Conservation (phyloP, 2,113 vertebrate genomes). For the Mungos mungo region DNA sequence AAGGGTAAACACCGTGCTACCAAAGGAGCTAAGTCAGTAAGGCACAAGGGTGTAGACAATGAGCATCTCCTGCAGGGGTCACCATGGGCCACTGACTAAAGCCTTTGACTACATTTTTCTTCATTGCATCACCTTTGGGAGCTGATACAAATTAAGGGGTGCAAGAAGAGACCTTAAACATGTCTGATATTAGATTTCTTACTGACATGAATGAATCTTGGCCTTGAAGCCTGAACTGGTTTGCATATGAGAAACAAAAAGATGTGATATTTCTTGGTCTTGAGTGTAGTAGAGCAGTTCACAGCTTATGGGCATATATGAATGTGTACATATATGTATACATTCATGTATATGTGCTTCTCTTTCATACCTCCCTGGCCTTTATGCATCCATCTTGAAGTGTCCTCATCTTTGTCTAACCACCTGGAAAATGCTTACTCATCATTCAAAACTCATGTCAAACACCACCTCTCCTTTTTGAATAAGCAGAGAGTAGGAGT, state of each 20-base stretch:
- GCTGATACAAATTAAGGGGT: background rate
- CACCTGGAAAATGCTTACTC: constrained; percentile 20
- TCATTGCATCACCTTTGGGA: background rate
- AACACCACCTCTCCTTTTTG: constrained; percentile 22
- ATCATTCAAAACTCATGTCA: constrained; percentile 41
- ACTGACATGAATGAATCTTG: background rate
- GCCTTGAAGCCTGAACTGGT: background rate
- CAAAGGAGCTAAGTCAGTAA: background rate
- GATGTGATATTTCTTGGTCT: constrained; percentile 15
- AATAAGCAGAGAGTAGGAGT: constrained; percentile 30
- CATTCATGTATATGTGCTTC: background rate
- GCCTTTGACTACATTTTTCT: background rate
- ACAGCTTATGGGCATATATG: background rate
- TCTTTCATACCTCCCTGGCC: background rate
- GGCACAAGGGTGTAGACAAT: background rate
- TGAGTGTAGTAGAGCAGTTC: background rate
- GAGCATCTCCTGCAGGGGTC: background rate
- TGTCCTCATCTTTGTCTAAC: background rate
- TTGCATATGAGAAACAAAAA: background rate
- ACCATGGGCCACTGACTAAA: background rate
- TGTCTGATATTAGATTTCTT: background rate
- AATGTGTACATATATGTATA: background rate
- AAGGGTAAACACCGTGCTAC: background rate
- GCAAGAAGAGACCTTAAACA: background rate
- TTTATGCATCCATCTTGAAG: background rate